Evolutionary conservation across 1,140 invertebrate genomes (phyloP), one percentile per base, ranked within the genome.

Genomic region (Steinernema khuongi): DNA sequence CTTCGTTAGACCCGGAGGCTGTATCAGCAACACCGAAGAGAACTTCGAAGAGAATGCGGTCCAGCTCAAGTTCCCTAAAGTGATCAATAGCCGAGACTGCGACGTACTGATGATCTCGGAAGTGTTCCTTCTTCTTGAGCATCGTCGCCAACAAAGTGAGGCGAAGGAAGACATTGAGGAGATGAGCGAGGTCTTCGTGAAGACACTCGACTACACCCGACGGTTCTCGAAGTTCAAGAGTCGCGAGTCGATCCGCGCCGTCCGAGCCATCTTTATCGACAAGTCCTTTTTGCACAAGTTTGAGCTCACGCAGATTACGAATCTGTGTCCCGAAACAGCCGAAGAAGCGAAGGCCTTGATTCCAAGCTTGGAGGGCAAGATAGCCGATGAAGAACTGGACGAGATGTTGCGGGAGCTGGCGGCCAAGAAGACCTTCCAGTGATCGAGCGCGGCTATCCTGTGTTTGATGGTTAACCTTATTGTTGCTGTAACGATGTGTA

Each of bases 81-180:
- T 84, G 60, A 85, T 84, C 66, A 79, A 85, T 60, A 68, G 71
- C 14, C n/a, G 70, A 17, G 74, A 72, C 1, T 84, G 83, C 67
- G 96, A 99, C 88, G 97, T 96, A 0, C 86, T 99, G 32, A 87
- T 99, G 71, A 96, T 98, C 85, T 97, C 95, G 17, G 97, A 99
- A 89, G 97, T 99, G 0, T 92, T 95, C 82, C 94, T 99, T 92
- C 88, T 99, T 73, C 86, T 99, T 75, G 94, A 99, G 83, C 94
- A 99, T 87, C 90, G 96, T 68, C 96, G 97, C 87, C 91, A 92
- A 32, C 94, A 97, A 86, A 98, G 97, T 87, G 95, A 99, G 87
- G 94, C 91, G 69, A 93, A 94, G 0, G 96, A 99, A 85, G 96
- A 99, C 30, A 85, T 86, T 44, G 81, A 83, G 32, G 85, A 85